These are phyloP conservation scores for Hydrozoanthus gracilis DNA, from an alignment of 92 coral and sea anemone genomes.

Conservation along the genomic window DNA sequence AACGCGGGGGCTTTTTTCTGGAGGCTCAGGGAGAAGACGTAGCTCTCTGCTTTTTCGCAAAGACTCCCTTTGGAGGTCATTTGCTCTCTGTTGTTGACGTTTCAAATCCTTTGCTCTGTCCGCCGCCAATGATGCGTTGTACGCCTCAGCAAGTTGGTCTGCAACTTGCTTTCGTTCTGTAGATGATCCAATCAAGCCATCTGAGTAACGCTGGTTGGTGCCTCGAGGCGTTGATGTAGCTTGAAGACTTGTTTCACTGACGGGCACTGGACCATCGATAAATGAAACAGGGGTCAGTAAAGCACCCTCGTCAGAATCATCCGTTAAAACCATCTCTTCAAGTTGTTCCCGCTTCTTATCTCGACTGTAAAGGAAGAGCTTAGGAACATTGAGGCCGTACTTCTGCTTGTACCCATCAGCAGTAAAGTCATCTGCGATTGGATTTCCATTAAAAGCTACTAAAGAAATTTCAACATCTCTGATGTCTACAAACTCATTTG, in stretches of 20 bases:
- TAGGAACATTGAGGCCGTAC: slow-evolving; percentile 33
- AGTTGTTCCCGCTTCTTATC: background rate
- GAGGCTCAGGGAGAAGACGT: slow-evolving; percentile 19
- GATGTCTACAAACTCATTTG: slow-evolving; percentile 33
- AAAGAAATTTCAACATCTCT: slow-evolving; percentile 9
- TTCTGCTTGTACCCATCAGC: slow-evolving; percentile 51
- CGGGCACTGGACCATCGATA: background rate
- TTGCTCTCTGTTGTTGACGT: background rate
- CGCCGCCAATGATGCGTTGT: slow-evolving; percentile 31
- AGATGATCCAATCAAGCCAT: slow-evolving; percentile 48
- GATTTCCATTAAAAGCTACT: slow-evolving; percentile 43
- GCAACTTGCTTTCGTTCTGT: slow-evolving; percentile 10
- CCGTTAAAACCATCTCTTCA: slow-evolving; percentile 10
- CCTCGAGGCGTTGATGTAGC: slow-evolving; percentile 11
- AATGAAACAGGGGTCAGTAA: background rate
- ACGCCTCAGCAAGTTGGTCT: slow-evolving; percentile 30
- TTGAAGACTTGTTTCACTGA: background rate
- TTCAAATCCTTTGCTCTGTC: slow-evolving; percentile 34
- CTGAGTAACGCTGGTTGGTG: slow-evolving; percentile 9
- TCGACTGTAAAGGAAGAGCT: slow-evolving; percentile 9
- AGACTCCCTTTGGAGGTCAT: background rate
- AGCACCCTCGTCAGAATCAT: slow-evolving; percentile 2
- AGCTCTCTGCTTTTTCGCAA: background rate
- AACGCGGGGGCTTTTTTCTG: background rate
- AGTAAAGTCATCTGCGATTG: slow-evolving; percentile 35